Conservation (phyloP, 2,797 vertebrate species). For the Rhyacichthys aspro region DNA sequence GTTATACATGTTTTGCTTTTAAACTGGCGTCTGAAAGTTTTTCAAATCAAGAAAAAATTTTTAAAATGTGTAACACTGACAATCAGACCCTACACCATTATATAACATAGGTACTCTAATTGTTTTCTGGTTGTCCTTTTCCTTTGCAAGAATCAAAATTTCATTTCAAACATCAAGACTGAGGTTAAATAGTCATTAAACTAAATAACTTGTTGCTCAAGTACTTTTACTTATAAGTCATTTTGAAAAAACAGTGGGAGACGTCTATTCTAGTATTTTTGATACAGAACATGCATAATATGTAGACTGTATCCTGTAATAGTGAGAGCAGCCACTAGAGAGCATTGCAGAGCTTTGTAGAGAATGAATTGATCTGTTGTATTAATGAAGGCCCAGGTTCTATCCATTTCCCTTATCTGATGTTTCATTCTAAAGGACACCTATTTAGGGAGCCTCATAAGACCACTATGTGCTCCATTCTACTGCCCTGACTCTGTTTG, state of each 20-base stretch:
- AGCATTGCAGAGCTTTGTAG: slow-evolving; percentile 42
- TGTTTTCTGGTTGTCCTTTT: no score
- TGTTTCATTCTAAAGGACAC: slow-evolving; percentile 60
- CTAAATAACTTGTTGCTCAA: no score
- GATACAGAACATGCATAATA: neutral
- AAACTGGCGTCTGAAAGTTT: no score
- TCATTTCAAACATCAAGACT: no score
- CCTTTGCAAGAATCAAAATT: no score
- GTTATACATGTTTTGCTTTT: no score
- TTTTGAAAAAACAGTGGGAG: no score
- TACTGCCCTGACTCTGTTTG: slow-evolving; percentile 31
- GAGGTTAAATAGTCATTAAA: no score
- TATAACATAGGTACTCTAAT: neutral
- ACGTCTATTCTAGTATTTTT: no score
- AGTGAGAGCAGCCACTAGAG: slow-evolving; percentile 53
- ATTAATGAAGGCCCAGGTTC: slow-evolving; percentile 57
- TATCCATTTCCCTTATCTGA: slow-evolving; percentile 42
- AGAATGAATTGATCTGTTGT: slow-evolving; percentile 40
- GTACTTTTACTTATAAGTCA: no score
- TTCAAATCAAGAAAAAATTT: no score
- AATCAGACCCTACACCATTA: neutral
- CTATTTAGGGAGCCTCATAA: slow-evolving; percentile 41
- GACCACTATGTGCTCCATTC: slow-evolving; percentile 3
- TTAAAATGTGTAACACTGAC: neutral
- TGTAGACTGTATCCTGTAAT: neutral